Conservation (phyloP, 2,888 invertebrate species). For the Arge pagana region DNA sequence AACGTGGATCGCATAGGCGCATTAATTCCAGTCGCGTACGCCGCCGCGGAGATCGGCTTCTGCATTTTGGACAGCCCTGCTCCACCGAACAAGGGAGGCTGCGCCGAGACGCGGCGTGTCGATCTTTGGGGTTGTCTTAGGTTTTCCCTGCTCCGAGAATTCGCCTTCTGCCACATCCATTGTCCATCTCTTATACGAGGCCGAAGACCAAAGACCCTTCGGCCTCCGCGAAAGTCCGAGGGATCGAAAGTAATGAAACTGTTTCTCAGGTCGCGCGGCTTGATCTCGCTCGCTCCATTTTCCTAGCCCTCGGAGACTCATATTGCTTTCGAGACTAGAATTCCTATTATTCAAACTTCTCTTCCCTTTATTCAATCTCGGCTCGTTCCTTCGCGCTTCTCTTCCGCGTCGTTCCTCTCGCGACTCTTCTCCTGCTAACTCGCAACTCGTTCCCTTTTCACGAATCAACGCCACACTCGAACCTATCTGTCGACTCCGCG, state of each 20-base stretch:
- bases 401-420: no score
- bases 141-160: conserved; percentile 41
- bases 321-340: conserved; percentile 52
- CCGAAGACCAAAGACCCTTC: conserved; percentile 19
- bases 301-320: conserved; percentile 29
- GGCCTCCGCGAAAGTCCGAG: conserved; percentile 24
- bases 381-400: no score
- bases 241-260: conserved; percentile 56
- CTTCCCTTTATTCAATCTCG: no score
- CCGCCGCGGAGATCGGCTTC: conserved; percentile 24
- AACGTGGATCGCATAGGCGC: no score
- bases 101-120: conserved; percentile 28
- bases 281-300: conserved; percentile 40
- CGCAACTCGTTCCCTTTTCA: no score
- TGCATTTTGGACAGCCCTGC: conserved; percentile 38
- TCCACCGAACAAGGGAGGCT: conserved; percentile 9
- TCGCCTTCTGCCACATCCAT: conserved; percentile 29
- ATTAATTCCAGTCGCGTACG: no score
- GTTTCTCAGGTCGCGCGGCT: conserved; percentile 46
- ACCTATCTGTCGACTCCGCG: no score
- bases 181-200: conserved; percentile 21
- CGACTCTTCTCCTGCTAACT: no score
- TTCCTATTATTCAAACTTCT: conserved; percentile 33
- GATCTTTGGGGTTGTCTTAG: conserved; percentile 46
- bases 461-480: no score